Conservation (phyloP, 2,113 vertebrate genomes). For the Oncorhynchus gorbuscha region DNA sequence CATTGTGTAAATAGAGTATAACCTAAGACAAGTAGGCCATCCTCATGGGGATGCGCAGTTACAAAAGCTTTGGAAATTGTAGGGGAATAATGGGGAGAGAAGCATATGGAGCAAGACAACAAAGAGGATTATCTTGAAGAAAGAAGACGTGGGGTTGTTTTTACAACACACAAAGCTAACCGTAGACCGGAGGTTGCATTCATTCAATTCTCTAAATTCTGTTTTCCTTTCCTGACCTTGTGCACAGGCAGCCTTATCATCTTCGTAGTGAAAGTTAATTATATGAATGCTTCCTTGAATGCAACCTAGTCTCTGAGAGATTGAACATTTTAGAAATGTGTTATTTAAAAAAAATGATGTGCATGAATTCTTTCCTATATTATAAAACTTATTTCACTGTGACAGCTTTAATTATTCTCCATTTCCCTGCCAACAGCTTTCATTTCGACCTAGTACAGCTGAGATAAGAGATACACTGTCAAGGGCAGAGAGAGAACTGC, state of each 20-base stretch:
- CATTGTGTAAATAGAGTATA: conserved; percentile 55
- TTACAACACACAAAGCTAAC: conserved; percentile 15
- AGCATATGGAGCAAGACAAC: conserved; percentile 24
- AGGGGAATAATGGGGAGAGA: conserved; percentile 31
- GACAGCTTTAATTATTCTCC: conserved; percentile 42
- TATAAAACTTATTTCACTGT: conserved; percentile 27
- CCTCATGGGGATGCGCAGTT: conserved; percentile 21
- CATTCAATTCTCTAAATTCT: conserved; percentile 19
- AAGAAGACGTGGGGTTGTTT: conserved; percentile 13
- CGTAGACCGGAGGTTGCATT: conserved; percentile 13
- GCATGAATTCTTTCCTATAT: conserved; percentile 35
- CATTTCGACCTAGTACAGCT: conserved; percentile 29
- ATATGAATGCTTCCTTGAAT: conserved; percentile 24
- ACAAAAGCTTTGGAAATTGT: conserved; percentile 38
- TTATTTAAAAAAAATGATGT: conserved; percentile 15
- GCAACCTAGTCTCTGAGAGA: conserved; percentile 16
- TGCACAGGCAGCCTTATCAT: conserved; percentile 12
- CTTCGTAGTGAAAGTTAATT: conserved; percentile 23
- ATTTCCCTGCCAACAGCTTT: conserved; percentile 44
- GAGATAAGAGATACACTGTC: conserved; percentile 51
- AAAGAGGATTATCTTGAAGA: conserved; percentile 42
- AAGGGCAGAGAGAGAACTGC: conserved; percentile 49
- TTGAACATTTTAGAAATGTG: conserved; percentile 36
- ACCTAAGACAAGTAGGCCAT: conserved; percentile 44
- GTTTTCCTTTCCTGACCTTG: conserved; percentile 44